phyloP scores from a whole-genome alignment of 92 coral and sea anemone genomes.

The Epizoanthus rinbou region DNA sequence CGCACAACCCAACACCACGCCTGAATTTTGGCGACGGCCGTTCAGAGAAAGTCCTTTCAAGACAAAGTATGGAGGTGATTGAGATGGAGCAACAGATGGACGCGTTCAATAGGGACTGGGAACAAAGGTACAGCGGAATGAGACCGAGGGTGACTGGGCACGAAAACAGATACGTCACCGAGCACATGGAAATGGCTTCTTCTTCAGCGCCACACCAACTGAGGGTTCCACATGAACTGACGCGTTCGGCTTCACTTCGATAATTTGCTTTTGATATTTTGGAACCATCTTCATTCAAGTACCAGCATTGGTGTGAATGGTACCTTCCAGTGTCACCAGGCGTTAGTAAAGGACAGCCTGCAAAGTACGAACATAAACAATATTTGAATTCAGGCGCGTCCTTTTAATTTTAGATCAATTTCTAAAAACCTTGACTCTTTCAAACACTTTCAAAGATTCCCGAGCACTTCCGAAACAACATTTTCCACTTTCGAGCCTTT shows the following conservation, averaged over 20 bases:
- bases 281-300: too few species aligned
- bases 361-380: too few species aligned
- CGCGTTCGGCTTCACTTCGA: neutral
- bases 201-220: neutral
- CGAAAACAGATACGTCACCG: constrained; percentile 20
- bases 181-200: neutral
- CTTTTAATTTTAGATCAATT: too few species aligned
- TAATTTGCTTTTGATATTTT: neutral
- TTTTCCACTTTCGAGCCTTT: too few species aligned
- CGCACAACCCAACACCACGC: constrained; percentile 56
- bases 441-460: too few species aligned
- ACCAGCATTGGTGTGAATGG: too few species aligned
- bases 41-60: constrained; percentile 70
- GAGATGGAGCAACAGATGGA: constrained; percentile 71
- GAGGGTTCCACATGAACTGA: constrained; percentile 1
- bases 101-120: constrained; percentile 66
- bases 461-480: too few species aligned
- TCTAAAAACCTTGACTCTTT: too few species aligned
- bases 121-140: constrained; percentile 49
- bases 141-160: constrained; percentile 24
- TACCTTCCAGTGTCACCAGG: too few species aligned
- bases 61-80: constrained; percentile 80
- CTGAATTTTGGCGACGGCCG: constrained; percentile 64
- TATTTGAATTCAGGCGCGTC: too few species aligned
- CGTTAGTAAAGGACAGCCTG: too few species aligned